Percentiles rank a stretch among this genome's conserved stretches.
Evolutionary conservation across 1,140 invertebrate genomes (phyloP).

Genomic region (Nixonia krombeini): DNA sequence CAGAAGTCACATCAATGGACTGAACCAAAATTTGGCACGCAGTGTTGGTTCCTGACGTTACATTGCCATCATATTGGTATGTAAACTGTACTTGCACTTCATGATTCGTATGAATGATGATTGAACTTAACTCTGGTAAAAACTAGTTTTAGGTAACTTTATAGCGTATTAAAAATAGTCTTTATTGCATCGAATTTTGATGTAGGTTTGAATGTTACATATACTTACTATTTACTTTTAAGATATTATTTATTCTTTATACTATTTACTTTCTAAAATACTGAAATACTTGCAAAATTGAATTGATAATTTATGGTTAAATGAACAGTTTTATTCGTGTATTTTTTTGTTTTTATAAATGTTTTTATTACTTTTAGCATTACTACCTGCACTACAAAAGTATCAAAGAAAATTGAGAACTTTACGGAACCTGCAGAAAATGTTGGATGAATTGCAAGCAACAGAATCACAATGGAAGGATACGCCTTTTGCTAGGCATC

Average conservation of each 20-base stretch:
- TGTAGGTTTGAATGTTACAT: too few species aligned
- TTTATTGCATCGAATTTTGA: too few species aligned
- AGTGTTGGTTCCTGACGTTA: constrained; percentile 96
- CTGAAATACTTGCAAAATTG: too few species aligned
- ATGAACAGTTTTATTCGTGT: too few species aligned
- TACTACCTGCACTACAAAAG: constrained; percentile 89
- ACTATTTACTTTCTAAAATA: too few species aligned
- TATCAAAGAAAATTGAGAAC: constrained; percentile 87
- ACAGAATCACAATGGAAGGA: constrained; percentile 88
- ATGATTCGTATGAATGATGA: neutral
- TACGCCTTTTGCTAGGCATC: constrained; percentile 82
- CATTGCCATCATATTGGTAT: constrained; percentile 88
- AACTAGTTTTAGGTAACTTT: too few species aligned
- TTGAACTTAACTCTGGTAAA: neutral
- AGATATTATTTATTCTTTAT: too few species aligned
- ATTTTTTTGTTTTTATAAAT: too few species aligned
- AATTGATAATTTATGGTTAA: too few species aligned
- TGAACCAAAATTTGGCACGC: constrained; percentile 92
- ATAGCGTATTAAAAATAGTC: too few species aligned
- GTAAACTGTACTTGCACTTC: neutral
- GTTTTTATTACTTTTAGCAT: constrained; percentile 66
- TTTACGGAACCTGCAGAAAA: constrained; percentile 90
- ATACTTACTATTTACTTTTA: too few species aligned
- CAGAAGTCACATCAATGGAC: constrained; percentile 76
- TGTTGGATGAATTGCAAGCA: constrained; percentile 88